Evolutionary conservation across 1,140 invertebrate genomes (phyloP), one percentile per base, ranked within the genome.

Genomic region (Sarcophaga bullata): DNA sequence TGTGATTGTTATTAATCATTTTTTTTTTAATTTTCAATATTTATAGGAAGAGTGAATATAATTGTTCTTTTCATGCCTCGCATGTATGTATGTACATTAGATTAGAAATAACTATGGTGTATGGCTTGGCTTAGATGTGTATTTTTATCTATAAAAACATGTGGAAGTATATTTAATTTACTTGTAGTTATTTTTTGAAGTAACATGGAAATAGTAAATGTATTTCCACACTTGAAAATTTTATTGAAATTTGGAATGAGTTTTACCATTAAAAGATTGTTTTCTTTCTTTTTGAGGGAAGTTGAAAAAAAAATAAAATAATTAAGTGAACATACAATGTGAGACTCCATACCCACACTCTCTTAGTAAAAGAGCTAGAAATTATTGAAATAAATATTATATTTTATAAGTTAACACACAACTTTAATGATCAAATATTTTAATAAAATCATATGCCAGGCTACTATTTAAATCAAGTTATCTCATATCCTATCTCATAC

Each of bases 181-280:
- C n/a, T 58, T 58, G 54, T 6, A 58, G 54, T n/a, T 13, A 13
- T 58, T 58, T 37, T 37, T 6, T 58, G 7, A 58, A 58, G 54
- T n/a, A 37, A 58, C 15, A 58, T 58, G 62, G 58, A 17, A 68
- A 68, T 37, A 37, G 17, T 68, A 68, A 68, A 68, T 68, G 62
- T 8, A 68, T 9, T 68, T 68, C 19, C n/a, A 68, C n/a, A 68
- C 62, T 68, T 17, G 62, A 68, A 68, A 37, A 17, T 68, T 68
- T 68, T 68, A 68, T 68, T 68, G 7, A 19, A 68, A 17, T 68
- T 68, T 68, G 19, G 19, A 68, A 68, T 68, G 62, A 68, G 62
- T 68, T 68, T 68, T 68, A 4, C 17, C 25, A 37, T 68, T n/a
- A 68, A 68, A 68, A 7, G 17, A 19, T 68, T 68, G 8, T 37